Evolutionary conservation across 2,113 vertebrate genomes (phyloP).

Genomic region (Orthonyx spaldingii): DNA sequence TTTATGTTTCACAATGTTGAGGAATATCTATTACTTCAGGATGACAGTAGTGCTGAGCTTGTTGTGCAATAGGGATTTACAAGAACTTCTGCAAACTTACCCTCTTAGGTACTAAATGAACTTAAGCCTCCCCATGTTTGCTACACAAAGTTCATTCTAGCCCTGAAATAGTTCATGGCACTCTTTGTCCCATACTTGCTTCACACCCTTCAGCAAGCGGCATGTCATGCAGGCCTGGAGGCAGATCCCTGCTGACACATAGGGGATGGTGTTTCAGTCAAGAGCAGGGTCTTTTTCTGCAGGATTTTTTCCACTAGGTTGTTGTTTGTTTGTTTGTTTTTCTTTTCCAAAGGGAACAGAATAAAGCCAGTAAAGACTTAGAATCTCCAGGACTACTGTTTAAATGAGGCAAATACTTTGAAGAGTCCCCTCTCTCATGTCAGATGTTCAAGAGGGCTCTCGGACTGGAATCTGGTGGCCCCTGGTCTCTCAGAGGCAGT

Average conservation of each 20-base stretch:
- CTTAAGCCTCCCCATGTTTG: conserved; percentile 23
- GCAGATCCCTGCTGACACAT: background rate
- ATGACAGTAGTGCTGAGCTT: background rate
- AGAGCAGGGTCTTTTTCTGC: background rate
- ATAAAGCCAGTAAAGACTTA: background rate
- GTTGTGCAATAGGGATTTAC: conserved; percentile 46
- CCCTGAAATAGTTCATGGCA: background rate
- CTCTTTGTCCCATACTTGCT: conserved; percentile 10
- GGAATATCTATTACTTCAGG: conserved; percentile 46
- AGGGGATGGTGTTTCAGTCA: background rate
- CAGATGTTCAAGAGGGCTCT: rapidly evolving
- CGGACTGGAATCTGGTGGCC: rapidly evolving
- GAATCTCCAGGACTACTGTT: background rate
- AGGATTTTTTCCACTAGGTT: background rate
- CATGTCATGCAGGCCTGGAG: background rate
- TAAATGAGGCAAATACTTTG: background rate
- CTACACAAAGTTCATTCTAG: conserved; percentile 44
- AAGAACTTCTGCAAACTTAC: conserved; percentile 46
- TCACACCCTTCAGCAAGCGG: background rate
- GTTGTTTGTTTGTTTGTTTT: background rate
- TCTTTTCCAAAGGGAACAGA: background rate
- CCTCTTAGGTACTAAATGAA: conserved; percentile 24
- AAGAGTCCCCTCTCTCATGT: rapidly evolving
- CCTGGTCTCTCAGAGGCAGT: background rate
- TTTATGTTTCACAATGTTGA: conserved; percentile 51